These are phyloP conservation scores for Aethina tumida DNA, from an alignment of 1,140 invertebrate species.

Conservation along the genomic window DNA sequence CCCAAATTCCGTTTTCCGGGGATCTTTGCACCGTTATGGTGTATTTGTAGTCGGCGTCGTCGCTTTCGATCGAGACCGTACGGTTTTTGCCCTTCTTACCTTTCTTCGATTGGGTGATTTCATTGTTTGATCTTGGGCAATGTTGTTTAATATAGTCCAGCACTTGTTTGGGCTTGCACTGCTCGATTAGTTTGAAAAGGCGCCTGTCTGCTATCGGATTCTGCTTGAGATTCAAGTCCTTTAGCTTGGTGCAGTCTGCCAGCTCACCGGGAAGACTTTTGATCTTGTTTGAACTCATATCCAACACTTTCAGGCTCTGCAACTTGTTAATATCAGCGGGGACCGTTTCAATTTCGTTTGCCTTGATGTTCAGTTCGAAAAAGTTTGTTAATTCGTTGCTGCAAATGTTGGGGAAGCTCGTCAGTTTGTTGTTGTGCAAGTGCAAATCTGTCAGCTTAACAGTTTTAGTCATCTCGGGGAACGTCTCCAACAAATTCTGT, in stretches of 20 bases:
- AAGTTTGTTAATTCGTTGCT: slow-evolving; percentile 49
- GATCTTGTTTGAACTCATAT: slow-evolving; percentile 58
- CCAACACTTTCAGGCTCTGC: slow-evolving; percentile 54
- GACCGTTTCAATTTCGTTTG: slow-evolving; percentile 56
- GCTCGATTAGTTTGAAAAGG: slow-evolving; percentile 60
- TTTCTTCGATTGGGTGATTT: slow-evolving; percentile 35
- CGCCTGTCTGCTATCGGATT: slow-evolving; percentile 64
- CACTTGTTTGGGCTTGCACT: slow-evolving; percentile 56
- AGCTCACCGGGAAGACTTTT: slow-evolving; percentile 52
- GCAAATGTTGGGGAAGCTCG: slow-evolving; percentile 53
- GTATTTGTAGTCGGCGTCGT: slow-evolving; percentile 25
- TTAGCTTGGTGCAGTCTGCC: slow-evolving; percentile 54
- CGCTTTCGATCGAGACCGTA: slow-evolving; percentile 22
- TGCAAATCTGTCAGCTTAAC: slow-evolving; percentile 50
- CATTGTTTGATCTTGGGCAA: slow-evolving; percentile 41
- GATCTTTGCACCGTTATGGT: slow-evolving; percentile 28
- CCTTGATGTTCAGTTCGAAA: slow-evolving; percentile 53
- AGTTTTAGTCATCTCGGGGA: slow-evolving; percentile 49
- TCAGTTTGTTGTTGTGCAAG: slow-evolving; percentile 58
- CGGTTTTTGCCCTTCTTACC: slow-evolving; percentile 40
- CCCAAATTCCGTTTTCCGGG: slow-evolving; percentile 13
- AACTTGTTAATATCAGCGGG: slow-evolving; percentile 48
- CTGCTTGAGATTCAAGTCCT: slow-evolving; percentile 48
- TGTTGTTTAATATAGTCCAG: slow-evolving; percentile 58
- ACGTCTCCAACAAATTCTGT: slow-evolving; percentile 48